phyloP scores from a whole-genome alignment of 2,888 invertebrate species.

The Agriopis marginaria region DNA sequence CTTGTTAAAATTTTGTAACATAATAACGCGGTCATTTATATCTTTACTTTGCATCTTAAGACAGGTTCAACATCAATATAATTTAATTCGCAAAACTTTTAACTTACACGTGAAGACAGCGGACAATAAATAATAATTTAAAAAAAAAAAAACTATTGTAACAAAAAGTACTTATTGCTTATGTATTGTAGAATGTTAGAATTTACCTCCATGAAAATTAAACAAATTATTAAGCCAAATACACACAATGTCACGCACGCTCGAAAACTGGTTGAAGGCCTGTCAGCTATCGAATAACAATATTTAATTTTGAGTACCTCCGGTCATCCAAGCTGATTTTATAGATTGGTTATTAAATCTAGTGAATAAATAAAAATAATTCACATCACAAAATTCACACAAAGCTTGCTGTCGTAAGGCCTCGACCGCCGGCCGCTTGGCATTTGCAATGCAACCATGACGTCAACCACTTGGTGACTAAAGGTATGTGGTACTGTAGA shows the following conservation, averaged over 20 bases:
- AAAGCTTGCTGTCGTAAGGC: conserved; percentile 59
- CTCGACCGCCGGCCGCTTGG: conserved; percentile 65
- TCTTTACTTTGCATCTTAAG: background rate
- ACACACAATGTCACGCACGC: background rate
- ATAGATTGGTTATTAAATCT: background rate
- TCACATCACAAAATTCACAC: conserved; percentile 9
- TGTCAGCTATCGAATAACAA: background rate
- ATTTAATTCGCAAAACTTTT: no score
- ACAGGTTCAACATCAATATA: no score
- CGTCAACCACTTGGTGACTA: conserved; percentile 71
- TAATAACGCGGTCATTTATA: no score
- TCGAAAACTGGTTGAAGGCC: background rate
- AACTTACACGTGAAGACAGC: no score
- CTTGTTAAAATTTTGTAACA: no score
- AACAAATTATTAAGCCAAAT: background rate
- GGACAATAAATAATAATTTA: no score
- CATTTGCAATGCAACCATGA: conserved; percentile 69
- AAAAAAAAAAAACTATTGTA: no score
- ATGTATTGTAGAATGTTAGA: no score
- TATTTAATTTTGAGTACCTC: no score
- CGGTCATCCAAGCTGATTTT: background rate
- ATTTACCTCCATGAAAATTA: no score
- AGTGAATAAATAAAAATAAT: background rate
- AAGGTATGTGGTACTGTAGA: conserved; percentile 40
- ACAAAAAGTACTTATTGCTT: no score